Evolutionary conservation across 2,888 invertebrate species (phyloP).

Genomic region (Dolomedes plantarius): DNA sequence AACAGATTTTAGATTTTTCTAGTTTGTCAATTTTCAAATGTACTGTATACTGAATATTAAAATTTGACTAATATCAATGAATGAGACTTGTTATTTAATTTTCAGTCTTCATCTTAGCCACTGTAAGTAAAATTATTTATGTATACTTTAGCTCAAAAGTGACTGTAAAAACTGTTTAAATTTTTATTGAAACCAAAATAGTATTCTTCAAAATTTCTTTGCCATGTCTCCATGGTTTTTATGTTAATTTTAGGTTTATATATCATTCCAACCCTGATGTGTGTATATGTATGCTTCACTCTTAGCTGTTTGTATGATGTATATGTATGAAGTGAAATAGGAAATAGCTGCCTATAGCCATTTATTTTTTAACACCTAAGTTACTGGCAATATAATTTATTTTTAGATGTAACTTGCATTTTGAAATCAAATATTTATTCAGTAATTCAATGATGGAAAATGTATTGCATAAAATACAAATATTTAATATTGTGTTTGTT

Average conservation of each 20-base stretch:
- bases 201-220: constrained; percentile 47
- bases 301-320: constrained; percentile 68
- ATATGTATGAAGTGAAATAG: constrained; percentile 55
- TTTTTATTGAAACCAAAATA: constrained; percentile 22
- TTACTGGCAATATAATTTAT: constrained; percentile 4
- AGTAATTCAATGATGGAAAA: background rate
- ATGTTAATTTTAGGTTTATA: constrained; percentile 63
- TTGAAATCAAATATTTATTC: background rate
- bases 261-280: constrained; percentile 67
- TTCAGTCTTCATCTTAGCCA: background rate
- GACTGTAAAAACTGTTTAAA: constrained; percentile 1
- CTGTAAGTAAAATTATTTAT: background rate
- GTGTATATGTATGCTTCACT: constrained; percentile 63
- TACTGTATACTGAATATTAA: constrained; percentile 53
- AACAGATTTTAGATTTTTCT: constrained; percentile 52
- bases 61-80: constrained; percentile 40
- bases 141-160: constrained; percentile 4
- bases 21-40: constrained; percentile 34
- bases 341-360: constrained; percentile 41
- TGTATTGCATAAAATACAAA: background rate
- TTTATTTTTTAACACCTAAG: background rate
- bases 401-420: constrained; percentile 9
- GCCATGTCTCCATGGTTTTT: constrained; percentile 37
- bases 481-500: background rate
- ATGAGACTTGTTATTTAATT: background rate